Evolutionary conservation across 2,888 invertebrate genomes (phyloP), one percentile per base, ranked within the genome.

Genomic region (Epinotia nisella): DNA sequence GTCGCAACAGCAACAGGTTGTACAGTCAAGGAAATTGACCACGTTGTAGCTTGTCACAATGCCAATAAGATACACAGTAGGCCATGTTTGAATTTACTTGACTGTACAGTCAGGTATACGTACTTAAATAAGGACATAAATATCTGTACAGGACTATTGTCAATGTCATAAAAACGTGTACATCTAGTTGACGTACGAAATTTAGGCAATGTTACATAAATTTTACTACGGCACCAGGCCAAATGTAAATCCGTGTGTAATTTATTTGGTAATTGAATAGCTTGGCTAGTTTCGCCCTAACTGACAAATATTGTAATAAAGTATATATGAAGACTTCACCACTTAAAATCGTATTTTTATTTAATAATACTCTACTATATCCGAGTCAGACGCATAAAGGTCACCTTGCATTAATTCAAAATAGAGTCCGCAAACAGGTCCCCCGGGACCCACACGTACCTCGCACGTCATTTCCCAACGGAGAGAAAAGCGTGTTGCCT

Each of bases 401-500:
- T 56, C 56, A 41, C 66, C 66, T 66, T 66, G 39, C 66, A 41
- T 66, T 21, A 66, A 66, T 66, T 56, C 56, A 66, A 11, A 56
- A 41, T 41, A 39, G 65, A n/a, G 0, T 7, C 7, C n/a, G 7
- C 35, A 9, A 35, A 35, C 35, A 9, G 35, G 9, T 7, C 9
- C 35, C 35, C n/a, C n/a, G n/a, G 35, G 35, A 35, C 9, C 35
- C 7, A 35, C n/a, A n/a, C n/a, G n/a, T 35, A 35, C 35, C 9
- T 1, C 35, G 35, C 35, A 35, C 35, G 35, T 35, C 35, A 35
- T 29, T 29, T 29, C 5, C 5, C 49, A n/a, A n/a, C n/a, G 3
- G n/a, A 49, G 49, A n/a, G 49, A 49, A 49, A 49, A n/a, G 5
- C 4, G n/a, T 49, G 45, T 13, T 45, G 4, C 13, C 4, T 3